Evolutionary conservation across 2,888 invertebrate species (phyloP).

Genomic region (Hypselothyrea guttata): DNA sequence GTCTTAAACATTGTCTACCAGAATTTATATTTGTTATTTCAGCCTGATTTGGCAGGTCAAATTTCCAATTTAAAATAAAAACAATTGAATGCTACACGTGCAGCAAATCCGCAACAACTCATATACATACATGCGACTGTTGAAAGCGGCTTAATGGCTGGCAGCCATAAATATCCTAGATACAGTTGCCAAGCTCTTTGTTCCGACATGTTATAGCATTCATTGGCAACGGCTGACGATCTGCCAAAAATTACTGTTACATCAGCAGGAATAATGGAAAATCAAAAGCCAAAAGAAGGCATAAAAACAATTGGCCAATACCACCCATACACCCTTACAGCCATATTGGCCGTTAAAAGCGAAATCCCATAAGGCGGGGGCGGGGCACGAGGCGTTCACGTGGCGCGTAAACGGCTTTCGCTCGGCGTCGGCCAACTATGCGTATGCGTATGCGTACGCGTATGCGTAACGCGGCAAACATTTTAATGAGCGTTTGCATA

Average conservation of each 20-base stretch:
- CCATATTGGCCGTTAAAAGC: slow-evolving; percentile 7
- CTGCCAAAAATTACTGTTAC: background rate
- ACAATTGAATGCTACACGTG: too few relatives aligned
- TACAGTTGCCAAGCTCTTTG: background rate
- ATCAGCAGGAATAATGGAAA: slow-evolving; percentile 12
- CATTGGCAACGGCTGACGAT: too few relatives aligned
- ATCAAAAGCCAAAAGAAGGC: background rate
- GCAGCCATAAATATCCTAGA: background rate
- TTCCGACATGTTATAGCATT: too few relatives aligned
- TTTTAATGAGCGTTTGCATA: slow-evolving; percentile 75
- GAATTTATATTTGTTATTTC: too few relatives aligned
- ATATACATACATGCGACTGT: too few relatives aligned
- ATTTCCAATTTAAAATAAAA: too few relatives aligned
- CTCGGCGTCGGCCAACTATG: slow-evolving; percentile 50
- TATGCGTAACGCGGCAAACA: slow-evolving; percentile 62
- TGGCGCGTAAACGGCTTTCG: slow-evolving; percentile 24
- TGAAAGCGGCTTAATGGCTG: too few relatives aligned
- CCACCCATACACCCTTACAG: too few relatives aligned
- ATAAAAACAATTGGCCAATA: background rate
- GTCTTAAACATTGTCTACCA: too few relatives aligned
- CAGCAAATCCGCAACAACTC: too few relatives aligned
- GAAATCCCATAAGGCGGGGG: slow-evolving; percentile 4
- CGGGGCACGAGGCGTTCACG: slow-evolving; percentile 5
- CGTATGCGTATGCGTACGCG: slow-evolving; percentile 65
- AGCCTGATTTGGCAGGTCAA: too few relatives aligned